phyloP scores from a whole-genome alignment of 2,888 invertebrate genomes.

The Acleris holmiana region DNA sequence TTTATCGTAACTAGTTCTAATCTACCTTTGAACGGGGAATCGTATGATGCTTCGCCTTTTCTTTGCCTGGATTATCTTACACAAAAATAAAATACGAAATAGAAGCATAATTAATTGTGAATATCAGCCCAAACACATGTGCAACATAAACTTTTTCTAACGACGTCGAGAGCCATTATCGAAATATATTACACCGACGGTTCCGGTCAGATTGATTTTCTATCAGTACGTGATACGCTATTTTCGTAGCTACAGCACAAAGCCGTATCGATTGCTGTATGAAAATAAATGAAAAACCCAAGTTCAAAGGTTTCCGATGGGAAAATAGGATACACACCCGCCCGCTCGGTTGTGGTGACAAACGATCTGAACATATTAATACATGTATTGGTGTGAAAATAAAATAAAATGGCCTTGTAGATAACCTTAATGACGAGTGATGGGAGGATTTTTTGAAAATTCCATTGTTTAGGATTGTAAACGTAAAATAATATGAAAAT shows the following conservation, averaged over 20 bases:
- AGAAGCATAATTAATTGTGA: neutral
- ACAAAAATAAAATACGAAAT: neutral
- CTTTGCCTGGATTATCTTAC: neutral
- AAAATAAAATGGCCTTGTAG: too few relatives aligned
- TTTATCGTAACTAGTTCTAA: too few relatives aligned
- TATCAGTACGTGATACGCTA: constrained; percentile 20
- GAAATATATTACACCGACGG: constrained; percentile 28
- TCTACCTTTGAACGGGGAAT: too few relatives aligned
- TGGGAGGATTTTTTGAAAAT: too few relatives aligned
- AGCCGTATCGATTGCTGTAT: constrained; percentile 21
- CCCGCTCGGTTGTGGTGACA: neutral
- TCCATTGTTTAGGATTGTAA: too few relatives aligned
- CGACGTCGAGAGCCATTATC: constrained; percentile 24
- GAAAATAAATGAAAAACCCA: constrained; percentile 18
- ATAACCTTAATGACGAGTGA: too few relatives aligned
- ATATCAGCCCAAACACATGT: constrained; percentile 12
- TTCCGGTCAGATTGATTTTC: constrained; percentile 27
- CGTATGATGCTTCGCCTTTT: too few relatives aligned
- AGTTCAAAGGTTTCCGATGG: constrained; percentile 10
- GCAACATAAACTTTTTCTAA: constrained; percentile 7
- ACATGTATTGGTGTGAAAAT: too few relatives aligned
- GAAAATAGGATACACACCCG: neutral
- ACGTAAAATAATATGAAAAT: too few relatives aligned
- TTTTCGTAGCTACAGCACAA: constrained; percentile 22
- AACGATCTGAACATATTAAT: constrained; percentile 1